Percentiles rank a stretch among this genome's conserved stretches.
phyloP scores from a whole-genome alignment of 2,888 invertebrate genomes.

The Cybosia mesomella region DNA sequence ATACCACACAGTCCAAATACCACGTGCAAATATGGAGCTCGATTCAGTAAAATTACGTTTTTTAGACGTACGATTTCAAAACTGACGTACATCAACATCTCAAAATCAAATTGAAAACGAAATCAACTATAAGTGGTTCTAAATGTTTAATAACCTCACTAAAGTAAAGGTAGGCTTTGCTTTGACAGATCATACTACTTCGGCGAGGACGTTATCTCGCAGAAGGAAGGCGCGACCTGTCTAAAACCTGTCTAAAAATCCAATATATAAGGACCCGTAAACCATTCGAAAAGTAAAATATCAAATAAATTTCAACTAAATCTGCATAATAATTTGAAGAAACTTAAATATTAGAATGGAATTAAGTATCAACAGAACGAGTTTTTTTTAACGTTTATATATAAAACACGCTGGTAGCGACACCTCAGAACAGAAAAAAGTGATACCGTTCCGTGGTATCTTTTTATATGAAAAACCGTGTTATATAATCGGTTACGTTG shows the following conservation, averaged over 20 bases:
- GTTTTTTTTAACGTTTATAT: constrained; percentile 10
- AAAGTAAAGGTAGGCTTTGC: too few relatives aligned
- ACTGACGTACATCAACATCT: too few relatives aligned
- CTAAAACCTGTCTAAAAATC: background rate
- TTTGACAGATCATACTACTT: too few relatives aligned
- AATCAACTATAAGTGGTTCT: too few relatives aligned
- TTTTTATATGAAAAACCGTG: constrained; percentile 26
- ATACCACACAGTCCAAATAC: background rate
- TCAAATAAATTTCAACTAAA: background rate
- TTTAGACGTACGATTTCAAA: too few relatives aligned
- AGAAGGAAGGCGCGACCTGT: too few relatives aligned
- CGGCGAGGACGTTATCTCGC: too few relatives aligned
- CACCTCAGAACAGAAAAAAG: background rate
- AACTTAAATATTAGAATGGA: background rate
- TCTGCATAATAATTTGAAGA: constrained; percentile 6
- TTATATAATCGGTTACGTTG: constrained; percentile 55
- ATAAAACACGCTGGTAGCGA: constrained; percentile 2
- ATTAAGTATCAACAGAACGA: constrained; percentile 3
- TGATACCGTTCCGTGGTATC: constrained; percentile 1
- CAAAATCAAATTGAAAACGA: too few relatives aligned
- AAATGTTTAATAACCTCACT: too few relatives aligned
- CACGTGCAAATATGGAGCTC: background rate
- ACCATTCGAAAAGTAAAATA: background rate
- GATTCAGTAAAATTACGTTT: too few relatives aligned
- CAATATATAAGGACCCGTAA: too few relatives aligned